Base-by-base conservation (phyloP, 2,888 invertebrate species). In the Diarsia brunnea region DNA sequence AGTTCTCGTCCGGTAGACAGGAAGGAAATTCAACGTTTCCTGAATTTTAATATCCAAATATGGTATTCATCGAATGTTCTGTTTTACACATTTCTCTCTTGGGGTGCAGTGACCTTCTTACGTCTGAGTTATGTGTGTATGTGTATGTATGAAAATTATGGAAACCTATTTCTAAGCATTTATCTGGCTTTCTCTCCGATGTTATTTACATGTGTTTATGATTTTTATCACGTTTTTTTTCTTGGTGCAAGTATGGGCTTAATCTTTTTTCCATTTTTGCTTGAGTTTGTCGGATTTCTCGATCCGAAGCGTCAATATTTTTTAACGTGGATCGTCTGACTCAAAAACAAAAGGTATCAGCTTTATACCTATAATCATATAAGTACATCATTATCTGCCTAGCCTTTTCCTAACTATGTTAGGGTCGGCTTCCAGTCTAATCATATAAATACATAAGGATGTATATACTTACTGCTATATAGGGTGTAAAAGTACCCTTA, bases 41-140 rank as follows among this genome's bases (percentile, higher is more conserved):
- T 53, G 85, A 81, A 83, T 84, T 69, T 66, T n/a, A 77, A 84
- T 64, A 63, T 21, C 5, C 14, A 53, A 77, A 85, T 77, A 73
- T 71, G 63, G 65, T 78, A 71, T 73, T 84, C 82, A 63, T 70
- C 10, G 43, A 21, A 63, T 61, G 63, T 63, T 38, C 58, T 49
- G 27, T 74, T 71, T 68, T 51, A 71, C 70, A 71, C 64, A 63
- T 84, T 58, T 64, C 63, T 45, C 27, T 53, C 19, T 43, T 43
- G 24, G 80, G 51, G 81, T 11, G 14, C 58, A 49, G 31, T 69
- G 74, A 63, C 84, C 80, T 67, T 21, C n/a, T 73, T 72, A 45
- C 11, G 11, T 65, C 53, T 43, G 63, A 53, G 21, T 58, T 19
- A 53, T 71, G 67, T 51, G 16, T n/a, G n/a, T n/a, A n/a, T n/a